A percentile compares a stretch with the other conserved stretches of the same genome.
Evolutionary conservation across 2,797 vertebrate species (phyloP).

Genomic region (Esox masquinongy): DNA sequence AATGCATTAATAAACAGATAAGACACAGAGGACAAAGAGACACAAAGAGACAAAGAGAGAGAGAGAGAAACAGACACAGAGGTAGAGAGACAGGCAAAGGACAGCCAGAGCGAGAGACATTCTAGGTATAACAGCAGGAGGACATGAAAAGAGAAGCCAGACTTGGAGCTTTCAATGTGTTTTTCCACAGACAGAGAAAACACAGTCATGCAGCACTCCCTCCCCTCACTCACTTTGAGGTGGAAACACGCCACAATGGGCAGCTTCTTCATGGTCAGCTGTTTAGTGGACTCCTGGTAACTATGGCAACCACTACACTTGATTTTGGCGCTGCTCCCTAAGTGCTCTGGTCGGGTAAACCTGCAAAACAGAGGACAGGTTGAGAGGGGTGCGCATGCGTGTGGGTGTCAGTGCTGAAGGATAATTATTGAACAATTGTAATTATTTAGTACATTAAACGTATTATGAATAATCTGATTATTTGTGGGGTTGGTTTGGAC

Average conservation of each 20-base stretch:
- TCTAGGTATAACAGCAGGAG: background rate
- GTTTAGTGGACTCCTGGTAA: slow-evolving; percentile 91
- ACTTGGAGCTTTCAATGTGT: background rate
- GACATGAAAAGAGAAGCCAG: background rate
- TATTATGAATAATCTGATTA: no score
- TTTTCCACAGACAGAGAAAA: background rate
- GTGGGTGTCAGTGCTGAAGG: background rate
- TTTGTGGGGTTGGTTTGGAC: no score
- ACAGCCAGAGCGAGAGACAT: background rate
- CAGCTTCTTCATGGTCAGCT: slow-evolving; percentile 91
- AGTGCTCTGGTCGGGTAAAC: slow-evolving; percentile 88
- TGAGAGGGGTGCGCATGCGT: background rate
- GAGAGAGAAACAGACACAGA: background rate
- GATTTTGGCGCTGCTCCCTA: slow-evolving; percentile 91
- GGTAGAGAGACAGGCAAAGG: background rate
- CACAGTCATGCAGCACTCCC: no score
- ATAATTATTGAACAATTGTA: no score
- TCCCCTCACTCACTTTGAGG: slow-evolving; percentile 81
- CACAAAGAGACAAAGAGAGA: background rate
- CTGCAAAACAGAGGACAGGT: slow-evolving; percentile 50
- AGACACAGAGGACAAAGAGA: background rate
- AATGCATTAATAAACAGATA: no score
- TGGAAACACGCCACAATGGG: slow-evolving; percentile 90
- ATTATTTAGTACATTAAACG: no score
- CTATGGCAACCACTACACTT: slow-evolving; percentile 92